Percentiles rank a stretch among this genome's conserved stretches.
Conservation (phyloP, 2,888 invertebrate genomes). For the Gastracanthus pulcherrimus region DNA sequence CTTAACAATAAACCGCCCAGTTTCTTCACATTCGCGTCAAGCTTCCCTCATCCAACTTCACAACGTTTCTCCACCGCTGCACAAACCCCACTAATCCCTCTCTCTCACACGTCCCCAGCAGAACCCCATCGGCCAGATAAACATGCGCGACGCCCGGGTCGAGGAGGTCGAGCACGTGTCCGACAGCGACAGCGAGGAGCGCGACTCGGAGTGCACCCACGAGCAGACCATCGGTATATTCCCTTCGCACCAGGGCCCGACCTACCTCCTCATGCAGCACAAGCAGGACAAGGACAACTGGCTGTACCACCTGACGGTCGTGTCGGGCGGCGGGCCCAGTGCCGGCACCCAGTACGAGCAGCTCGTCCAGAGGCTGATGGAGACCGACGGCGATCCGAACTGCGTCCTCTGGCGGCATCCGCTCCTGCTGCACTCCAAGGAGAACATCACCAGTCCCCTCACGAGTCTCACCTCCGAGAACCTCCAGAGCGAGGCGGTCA, state of each 20-base stretch:
- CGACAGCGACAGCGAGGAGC: constrained; percentile 93
- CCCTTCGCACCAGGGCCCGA: constrained; percentile 95
- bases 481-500: constrained; percentile 93
- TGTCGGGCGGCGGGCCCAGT: constrained; percentile 93
- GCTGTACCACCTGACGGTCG: constrained; percentile 92
- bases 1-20: too few relatives aligned
- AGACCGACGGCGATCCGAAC: constrained; percentile 95
- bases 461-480: constrained; percentile 94
- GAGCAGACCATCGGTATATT: constrained; percentile 95
- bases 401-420: constrained; percentile 97
- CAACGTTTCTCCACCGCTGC: too few relatives aligned
- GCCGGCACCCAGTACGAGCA: constrained; percentile 98
- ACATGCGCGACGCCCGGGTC: constrained; percentile 95
- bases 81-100: too few relatives aligned
- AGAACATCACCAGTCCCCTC: constrained; percentile 92
- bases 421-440: constrained; percentile 92
- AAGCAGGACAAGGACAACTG: constrained; percentile 96
- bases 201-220: constrained; percentile 84
- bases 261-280: constrained; percentile 93
- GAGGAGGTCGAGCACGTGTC: constrained; percentile 97
- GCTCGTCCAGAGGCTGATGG: constrained; percentile 96
- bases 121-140: constrained; percentile 96
- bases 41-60: too few relatives aligned
- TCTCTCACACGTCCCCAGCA: too few relatives aligned
- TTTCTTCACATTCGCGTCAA: too few relatives aligned